phyloP scores from a whole-genome alignment of 1,140 invertebrate species.

The Magallana angulata region DNA sequence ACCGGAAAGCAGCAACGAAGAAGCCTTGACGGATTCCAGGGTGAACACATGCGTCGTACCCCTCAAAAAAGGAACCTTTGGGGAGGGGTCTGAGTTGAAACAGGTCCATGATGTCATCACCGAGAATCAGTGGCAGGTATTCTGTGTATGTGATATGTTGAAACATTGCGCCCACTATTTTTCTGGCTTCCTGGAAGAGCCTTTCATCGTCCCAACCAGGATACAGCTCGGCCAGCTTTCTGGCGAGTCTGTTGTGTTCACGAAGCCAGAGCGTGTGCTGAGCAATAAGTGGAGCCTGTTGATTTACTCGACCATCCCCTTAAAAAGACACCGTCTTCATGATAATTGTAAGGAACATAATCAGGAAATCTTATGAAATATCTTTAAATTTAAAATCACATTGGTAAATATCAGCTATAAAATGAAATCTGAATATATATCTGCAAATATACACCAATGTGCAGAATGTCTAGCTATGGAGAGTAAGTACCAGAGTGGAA shows the following conservation, averaged over 20 bases:
- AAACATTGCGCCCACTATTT: constrained; percentile 88
- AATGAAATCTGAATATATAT: no score
- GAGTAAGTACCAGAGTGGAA: not conserved
- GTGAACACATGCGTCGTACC: constrained; percentile 16
- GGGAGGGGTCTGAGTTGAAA: not conserved
- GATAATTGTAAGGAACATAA: no score
- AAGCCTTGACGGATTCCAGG: not conserved
- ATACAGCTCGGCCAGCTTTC: not conserved
- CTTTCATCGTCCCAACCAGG: constrained; percentile 95
- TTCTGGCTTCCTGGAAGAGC: constrained; percentile 91
- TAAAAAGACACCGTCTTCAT: not conserved
- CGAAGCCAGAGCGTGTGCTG: constrained; percentile 24
- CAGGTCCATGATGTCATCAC: not conserved
- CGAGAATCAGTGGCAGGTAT: constrained; percentile 89
- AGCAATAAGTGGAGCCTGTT: not conserved
- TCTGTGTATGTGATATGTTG: constrained; percentile 92
- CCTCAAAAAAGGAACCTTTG: not conserved
- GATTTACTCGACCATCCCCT: constrained; percentile 7
- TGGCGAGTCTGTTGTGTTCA: constrained; percentile 35
- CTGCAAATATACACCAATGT: no score
- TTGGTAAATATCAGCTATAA: no score
- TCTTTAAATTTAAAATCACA: no score
- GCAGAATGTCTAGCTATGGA: not conserved
- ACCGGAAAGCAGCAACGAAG: constrained; percentile 32
- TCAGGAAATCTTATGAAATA: no score